Evolutionary conservation across 2,113 vertebrate genomes (phyloP).

Genomic region (Motacilla tschutschensis): DNA sequence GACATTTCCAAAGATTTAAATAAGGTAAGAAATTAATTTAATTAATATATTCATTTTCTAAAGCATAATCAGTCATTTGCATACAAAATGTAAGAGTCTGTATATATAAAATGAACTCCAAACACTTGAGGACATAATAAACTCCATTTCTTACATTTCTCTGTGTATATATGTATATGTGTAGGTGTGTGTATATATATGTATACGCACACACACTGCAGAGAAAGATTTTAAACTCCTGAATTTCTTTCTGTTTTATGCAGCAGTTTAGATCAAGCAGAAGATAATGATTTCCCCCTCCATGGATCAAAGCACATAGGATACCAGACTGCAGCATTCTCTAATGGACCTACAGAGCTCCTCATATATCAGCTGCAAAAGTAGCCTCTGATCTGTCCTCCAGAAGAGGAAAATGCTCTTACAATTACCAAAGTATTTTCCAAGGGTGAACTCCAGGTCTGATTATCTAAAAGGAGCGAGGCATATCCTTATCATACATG

Average conservation of each 20-base stretch:
- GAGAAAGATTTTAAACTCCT: neutral
- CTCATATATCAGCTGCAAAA: neutral
- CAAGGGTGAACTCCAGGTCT: neutral
- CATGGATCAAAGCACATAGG: neutral
- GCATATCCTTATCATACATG: neutral
- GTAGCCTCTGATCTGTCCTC: neutral
- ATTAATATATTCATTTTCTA: slow-evolving; percentile 71
- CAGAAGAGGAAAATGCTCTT: neutral
- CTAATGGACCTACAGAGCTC: neutral
- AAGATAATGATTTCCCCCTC: neutral
- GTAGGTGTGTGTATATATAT: neutral
- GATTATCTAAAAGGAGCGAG: neutral
- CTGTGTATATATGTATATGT: accelerated
- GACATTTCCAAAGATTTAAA: slow-evolving; percentile 74
- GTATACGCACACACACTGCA: neutral
- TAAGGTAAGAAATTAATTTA: slow-evolving; percentile 71
- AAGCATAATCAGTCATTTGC: slow-evolving; percentile 70
- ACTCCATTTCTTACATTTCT: slow-evolving; percentile 11
- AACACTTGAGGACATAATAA: slow-evolving; percentile 31
- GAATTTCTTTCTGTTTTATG: slow-evolving; percentile 14
- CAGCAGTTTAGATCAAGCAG: neutral
- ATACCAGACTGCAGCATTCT: neutral
- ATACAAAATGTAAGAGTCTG: slow-evolving; percentile 68
- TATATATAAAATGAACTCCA: slow-evolving; percentile 67
- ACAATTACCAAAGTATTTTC: neutral